Conservation (phyloP, 2,888 invertebrate species). For the Patella depressa region DNA sequence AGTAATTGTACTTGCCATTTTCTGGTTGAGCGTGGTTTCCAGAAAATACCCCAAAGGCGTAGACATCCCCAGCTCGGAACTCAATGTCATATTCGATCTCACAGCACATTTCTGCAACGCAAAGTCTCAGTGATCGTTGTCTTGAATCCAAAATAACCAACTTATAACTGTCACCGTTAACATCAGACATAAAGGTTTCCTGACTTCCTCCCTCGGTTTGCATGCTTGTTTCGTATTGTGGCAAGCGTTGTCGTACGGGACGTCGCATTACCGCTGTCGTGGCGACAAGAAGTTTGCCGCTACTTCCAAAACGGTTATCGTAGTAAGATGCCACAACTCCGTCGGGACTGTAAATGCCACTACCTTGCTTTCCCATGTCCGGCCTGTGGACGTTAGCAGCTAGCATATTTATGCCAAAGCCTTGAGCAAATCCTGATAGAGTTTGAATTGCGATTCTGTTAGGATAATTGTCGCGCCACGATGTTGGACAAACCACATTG, state of each 20-base stretch:
- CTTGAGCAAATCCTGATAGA: constrained; percentile 79
- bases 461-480: constrained; percentile 88
- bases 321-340: constrained; percentile 38
- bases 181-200: not conserved
- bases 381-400: constrained; percentile 81
- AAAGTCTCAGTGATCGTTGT: constrained; percentile 51
- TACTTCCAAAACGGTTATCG: constrained; percentile 23
- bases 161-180: not conserved
- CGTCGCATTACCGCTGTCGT: constrained; percentile 29
- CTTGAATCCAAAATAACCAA: not conserved
- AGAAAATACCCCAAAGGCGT: constrained; percentile 58
- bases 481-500: constrained; percentile 79
- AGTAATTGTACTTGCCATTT: constrained; percentile 38
- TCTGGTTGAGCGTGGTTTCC: constrained; percentile 53
- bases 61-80: constrained; percentile 32
- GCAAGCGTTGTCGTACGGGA: not conserved
- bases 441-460: constrained; percentile 63
- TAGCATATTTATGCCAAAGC: constrained; percentile 77
- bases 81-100: not conserved
- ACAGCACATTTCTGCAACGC: not conserved
- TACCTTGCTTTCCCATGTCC: constrained; percentile 74
- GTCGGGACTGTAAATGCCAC: constrained; percentile 80
- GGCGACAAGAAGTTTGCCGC: constrained; percentile 39
- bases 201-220: not conserved
- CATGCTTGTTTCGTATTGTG: not conserved